Evolutionary conservation across 2,113 vertebrate species (phyloP).

Genomic region (Entomyzon cyanotis): DNA sequence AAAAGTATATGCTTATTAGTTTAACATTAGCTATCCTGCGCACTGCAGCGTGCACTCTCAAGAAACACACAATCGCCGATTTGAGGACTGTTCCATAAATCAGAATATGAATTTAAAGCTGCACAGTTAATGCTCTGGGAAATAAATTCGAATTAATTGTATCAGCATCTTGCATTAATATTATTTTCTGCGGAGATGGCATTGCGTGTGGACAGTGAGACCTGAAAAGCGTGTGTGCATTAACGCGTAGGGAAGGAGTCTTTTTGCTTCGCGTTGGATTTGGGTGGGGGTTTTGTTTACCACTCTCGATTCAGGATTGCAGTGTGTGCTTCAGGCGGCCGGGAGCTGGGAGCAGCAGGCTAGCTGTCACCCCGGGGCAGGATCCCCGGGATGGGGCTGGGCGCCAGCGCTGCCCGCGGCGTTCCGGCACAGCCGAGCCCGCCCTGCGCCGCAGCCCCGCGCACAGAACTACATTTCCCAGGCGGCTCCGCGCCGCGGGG

Average conservation of each 20-base stretch:
- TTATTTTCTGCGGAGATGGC: not conserved
- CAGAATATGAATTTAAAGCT: not conserved
- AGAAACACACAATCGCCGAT: not conserved
- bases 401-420: no score
- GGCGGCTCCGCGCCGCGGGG: not conserved
- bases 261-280: fast-evolving
- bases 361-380: not conserved
- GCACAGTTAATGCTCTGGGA: not conserved
- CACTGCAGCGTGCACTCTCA: not conserved
- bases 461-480: conserved; percentile 56
- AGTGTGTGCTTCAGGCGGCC: fast-evolving
- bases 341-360: fast-evolving
- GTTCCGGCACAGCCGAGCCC: not conserved
- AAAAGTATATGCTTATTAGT: not conserved
- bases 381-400: no score
- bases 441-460: fast-evolving
- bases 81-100: not conserved
- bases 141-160: not conserved
- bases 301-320: fast-evolving
- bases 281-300: no score
- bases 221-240: fast-evolving
- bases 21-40: not conserved
- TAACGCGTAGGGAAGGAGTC: fast-evolving
- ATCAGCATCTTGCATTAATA: not conserved
- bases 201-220: not conserved